Conservation (phyloP, 1,140 invertebrate genomes). For the Arctopsyche grandis region DNA sequence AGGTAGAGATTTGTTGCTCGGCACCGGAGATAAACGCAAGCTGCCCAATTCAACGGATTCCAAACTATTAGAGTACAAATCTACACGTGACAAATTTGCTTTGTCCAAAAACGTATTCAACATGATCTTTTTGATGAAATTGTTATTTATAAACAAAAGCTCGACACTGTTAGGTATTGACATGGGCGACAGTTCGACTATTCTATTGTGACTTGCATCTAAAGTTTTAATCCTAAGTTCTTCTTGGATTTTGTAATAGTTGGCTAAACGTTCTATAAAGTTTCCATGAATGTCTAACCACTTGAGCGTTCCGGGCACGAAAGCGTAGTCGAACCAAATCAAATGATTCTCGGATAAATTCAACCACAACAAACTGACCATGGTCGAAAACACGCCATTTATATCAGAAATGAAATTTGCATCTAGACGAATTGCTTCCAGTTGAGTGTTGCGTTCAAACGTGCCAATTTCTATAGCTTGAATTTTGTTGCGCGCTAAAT, state of each 20-base stretch:
- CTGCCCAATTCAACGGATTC: slow-evolving; percentile 83
- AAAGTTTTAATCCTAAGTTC: slow-evolving; percentile 83
- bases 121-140: slow-evolving; percentile 81
- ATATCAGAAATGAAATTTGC: slow-evolving; percentile 88
- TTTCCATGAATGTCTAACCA: slow-evolving; percentile 92
- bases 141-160: slow-evolving; percentile 89
- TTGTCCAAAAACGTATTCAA: slow-evolving; percentile 89
- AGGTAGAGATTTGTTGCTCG: slow-evolving; percentile 75
- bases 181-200: slow-evolving; percentile 80
- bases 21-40: slow-evolving; percentile 77
- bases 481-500: slow-evolving; percentile 88
- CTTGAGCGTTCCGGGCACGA: slow-evolving; percentile 86
- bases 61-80: slow-evolving; percentile 89
- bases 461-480: slow-evolving; percentile 83
- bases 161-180: slow-evolving; percentile 91
- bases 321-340: slow-evolving; percentile 91
- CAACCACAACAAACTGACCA: slow-evolving; percentile 83
- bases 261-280: slow-evolving; percentile 84
- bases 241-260: slow-evolving; percentile 86
- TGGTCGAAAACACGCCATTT: slow-evolving; percentile 84
- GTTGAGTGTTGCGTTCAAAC: slow-evolving; percentile 80
- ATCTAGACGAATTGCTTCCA: slow-evolving; percentile 87
- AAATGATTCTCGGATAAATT: slow-evolving; percentile 93
- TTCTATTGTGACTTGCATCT: slow-evolving; percentile 88
- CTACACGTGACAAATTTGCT: slow-evolving; percentile 83